Percentiles rank a stretch among this genome's conserved stretches.
Conservation (phyloP, 2,888 invertebrate species). For the Smittia aterrima region DNA sequence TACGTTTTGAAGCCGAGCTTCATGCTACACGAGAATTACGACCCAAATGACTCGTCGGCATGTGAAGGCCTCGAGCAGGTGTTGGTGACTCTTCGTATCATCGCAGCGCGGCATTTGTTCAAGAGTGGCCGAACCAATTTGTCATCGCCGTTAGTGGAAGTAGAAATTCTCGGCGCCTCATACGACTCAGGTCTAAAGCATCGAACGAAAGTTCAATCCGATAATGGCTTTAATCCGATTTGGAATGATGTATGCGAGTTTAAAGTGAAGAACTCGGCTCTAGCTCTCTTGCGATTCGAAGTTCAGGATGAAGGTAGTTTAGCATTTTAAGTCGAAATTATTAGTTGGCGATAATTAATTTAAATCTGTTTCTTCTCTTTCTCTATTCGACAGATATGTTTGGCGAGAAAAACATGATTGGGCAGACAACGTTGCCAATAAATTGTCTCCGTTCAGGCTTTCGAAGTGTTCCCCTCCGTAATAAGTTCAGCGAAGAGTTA, state of each 20-base stretch:
- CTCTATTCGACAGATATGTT: conserved; percentile 75
- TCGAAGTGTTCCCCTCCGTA: conserved; percentile 85
- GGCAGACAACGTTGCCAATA: conserved; percentile 90
- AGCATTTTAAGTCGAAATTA: not conserved
- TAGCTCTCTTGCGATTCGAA: conserved; percentile 81
- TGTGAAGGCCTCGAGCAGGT: conserved; percentile 62
- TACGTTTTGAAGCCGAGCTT: conserved; percentile 88
- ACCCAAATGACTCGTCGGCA: conserved; percentile 69
- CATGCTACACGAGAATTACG: conserved; percentile 77
- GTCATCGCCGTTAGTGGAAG: conserved; percentile 86
- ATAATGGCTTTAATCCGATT: conserved; percentile 90
- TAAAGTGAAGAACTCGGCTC: conserved; percentile 73
- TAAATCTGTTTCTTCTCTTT: not conserved
- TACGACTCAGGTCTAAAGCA: conserved; percentile 81
- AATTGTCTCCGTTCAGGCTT: conserved; percentile 80
- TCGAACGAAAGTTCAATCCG: conserved; percentile 81
- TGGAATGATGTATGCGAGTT: conserved; percentile 90
- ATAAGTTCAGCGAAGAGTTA: conserved; percentile 87
- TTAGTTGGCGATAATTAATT: conserved; percentile 2
- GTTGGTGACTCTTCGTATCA: conserved; percentile 69
- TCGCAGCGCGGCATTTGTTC: conserved; percentile 85
- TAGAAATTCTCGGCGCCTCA: conserved; percentile 85
- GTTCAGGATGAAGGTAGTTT: conserved; percentile 74
- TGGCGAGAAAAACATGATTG: conserved; percentile 93
- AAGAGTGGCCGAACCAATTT: conserved; percentile 75